A percentile compares a stretch with the other conserved stretches of the same genome.
Conservation (phyloP, 1,140 invertebrate species). For the Penaeus japonicus region DNA sequence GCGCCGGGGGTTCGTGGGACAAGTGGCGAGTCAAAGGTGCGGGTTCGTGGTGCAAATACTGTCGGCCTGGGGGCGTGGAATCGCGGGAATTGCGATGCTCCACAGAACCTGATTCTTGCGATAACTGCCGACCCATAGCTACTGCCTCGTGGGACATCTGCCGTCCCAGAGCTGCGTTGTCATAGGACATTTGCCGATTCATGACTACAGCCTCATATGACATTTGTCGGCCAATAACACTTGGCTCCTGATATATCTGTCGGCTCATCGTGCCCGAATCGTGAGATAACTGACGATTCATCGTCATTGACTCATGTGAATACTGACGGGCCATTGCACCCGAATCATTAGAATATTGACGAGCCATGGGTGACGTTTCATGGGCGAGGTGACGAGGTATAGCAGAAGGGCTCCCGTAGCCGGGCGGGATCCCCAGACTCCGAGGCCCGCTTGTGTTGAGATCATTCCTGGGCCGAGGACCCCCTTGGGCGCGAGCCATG, state of each 20-base stretch:
- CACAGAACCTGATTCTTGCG: not conserved
- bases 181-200: constrained; percentile 7
- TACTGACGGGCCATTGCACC: not conserved
- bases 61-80: not conserved
- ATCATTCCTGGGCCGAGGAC: constrained; percentile 33
- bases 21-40: constrained; percentile 23
- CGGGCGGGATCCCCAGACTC: constrained; percentile 34
- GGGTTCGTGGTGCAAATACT: constrained; percentile 32
- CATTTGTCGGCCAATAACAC: constrained; percentile 6
- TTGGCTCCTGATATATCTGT: not conserved
- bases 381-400: constrained; percentile 35
- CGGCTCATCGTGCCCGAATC: not conserved
- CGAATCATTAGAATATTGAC: constrained; percentile 15
- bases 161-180: not conserved
- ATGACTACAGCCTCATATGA: not conserved
- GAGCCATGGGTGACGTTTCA: not conserved
- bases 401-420: constrained; percentile 43
- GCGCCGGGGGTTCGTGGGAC: constrained; percentile 32
- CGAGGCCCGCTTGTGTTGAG: constrained; percentile 26
- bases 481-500: constrained; percentile 55
- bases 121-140: not conserved
- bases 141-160: constrained; percentile 1
- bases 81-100: not conserved
- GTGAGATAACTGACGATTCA: not conserved
- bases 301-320: not conserved